Base-by-base conservation (phyloP, 2,888 invertebrate species). In the Spilarctia lutea region DNA sequence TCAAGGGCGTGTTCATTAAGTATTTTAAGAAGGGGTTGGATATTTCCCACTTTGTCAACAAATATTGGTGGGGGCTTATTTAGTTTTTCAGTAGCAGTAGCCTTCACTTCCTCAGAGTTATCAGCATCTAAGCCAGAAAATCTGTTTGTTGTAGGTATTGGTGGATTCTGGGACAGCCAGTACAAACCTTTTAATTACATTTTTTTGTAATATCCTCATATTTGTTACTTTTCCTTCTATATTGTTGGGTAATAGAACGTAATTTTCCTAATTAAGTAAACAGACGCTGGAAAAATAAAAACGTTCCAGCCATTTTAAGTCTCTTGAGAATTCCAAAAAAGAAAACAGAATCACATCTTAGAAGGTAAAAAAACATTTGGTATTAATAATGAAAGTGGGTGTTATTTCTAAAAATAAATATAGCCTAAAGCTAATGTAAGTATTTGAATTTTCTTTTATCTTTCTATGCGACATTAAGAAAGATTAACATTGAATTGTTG, bases 131-230 rank as follows among this genome's bases (percentile, higher is more conserved):
- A n/a, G n/a, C n/a, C n/a, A n/a, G n/a, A n/a, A n/a, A n/a, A n/a
- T n/a, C n/a, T n/a, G n/a, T n/a, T n/a, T n/a, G n/a, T n/a, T n/a
- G n/a, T n/a, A n/a, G n/a, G n/a, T n/a, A n/a, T n/a, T n/a, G n/a
- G n/a, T n/a, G n/a, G n/a, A 4, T 4, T 6, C 6, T n/a, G n/a
- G n/a, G n/a, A n/a, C n/a, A n/a, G n/a, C n/a, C n/a, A n/a, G n/a
- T n/a, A n/a, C n/a, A n/a, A n/a, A n/a, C n/a, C n/a, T n/a, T 30
- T 27, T 24, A 86, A 86, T 82, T 82, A 79, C 77, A 45, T 0
- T 16, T 79, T 79, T 72, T 45, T 78, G 72, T 45, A 30, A 71
- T 78, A 82, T 27, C 48, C 8, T 52, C 56, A 67, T 72, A 33
- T 52, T 80, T 79, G 76, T 71, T 71, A 75, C 73, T 72, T 77